Conservation (phyloP, 2,888 invertebrate species). For the Tanypteryx hageni region DNA sequence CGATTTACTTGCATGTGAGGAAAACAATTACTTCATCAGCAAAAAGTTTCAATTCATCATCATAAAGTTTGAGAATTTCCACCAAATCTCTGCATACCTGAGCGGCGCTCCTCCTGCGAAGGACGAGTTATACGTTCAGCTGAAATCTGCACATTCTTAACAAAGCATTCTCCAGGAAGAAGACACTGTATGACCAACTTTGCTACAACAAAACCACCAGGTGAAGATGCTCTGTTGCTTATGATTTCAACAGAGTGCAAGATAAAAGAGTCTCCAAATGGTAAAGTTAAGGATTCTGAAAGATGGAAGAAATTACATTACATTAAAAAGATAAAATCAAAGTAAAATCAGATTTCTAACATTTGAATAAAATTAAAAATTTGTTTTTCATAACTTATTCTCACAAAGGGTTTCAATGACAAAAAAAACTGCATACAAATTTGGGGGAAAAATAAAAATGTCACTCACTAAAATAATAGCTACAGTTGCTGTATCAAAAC, state of each 20-base stretch:
- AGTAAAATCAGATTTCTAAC: no score
- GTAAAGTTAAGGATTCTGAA: constrained; percentile 35
- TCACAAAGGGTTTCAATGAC: no score
- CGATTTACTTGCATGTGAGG: neutral
- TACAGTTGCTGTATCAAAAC: no score
- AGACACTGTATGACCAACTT: constrained; percentile 33
- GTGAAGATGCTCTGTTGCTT: constrained; percentile 47
- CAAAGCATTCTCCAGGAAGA: constrained; percentile 43
- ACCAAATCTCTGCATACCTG: neutral
- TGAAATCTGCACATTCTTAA: constrained; percentile 25
- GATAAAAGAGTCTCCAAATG: constrained; percentile 39
- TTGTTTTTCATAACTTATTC: no score
- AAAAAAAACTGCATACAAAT: no score
- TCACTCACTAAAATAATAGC: no score
- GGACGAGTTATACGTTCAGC: constrained; percentile 35
- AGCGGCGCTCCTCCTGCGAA: constrained; percentile 36
- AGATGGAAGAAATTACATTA: neutral
- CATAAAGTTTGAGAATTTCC: neutral
- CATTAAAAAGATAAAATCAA: no score
- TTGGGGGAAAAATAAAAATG: no score
- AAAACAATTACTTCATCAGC: neutral
- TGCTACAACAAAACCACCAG: constrained; percentile 49
- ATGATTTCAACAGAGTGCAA: constrained; percentile 38
- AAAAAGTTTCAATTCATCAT: neutral
- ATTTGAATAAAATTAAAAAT: no score